phyloP scores from a whole-genome alignment of 2,797 vertebrate genomes.

The Parambassis ranga region DNA sequence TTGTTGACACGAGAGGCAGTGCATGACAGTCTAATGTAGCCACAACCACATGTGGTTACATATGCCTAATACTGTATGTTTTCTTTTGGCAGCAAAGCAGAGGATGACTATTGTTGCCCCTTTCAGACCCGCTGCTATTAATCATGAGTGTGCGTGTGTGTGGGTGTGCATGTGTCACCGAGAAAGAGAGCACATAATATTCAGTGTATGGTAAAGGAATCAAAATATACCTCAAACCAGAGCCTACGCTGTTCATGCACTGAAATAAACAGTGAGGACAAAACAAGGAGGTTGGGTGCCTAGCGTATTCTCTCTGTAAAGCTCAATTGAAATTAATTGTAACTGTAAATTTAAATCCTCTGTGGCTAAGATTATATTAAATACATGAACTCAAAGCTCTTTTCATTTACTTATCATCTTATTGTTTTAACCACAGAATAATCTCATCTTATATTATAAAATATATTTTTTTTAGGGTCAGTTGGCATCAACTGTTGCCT shows the following conservation, averaged over 20 bases:
- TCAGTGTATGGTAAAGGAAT: constrained; percentile 3
- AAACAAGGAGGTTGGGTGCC: too few relatives aligned
- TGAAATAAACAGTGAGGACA: constrained; percentile 33
- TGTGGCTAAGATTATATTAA: neutral
- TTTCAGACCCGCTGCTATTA: constrained; percentile 56
- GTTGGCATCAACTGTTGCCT: constrained; percentile 8
- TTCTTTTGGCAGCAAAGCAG: constrained; percentile 52
- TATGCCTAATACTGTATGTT: constrained; percentile 46
- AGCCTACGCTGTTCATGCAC: constrained; percentile 21
- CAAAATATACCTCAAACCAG: constrained; percentile 31
- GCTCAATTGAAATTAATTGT: neutral
- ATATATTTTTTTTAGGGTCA: too few relatives aligned
- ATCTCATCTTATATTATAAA: too few relatives aligned
- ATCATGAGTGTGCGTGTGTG: constrained; percentile 43
- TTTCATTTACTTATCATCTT: too few relatives aligned
- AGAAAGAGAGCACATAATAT: constrained; percentile 25
- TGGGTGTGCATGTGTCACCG: constrained; percentile 34
- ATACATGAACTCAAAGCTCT: too few relatives aligned
- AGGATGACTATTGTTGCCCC: constrained; percentile 59
- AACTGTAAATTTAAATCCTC: neutral
- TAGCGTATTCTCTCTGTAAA: too few relatives aligned
- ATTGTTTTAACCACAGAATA: too few relatives aligned
- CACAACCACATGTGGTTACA: constrained; percentile 48
- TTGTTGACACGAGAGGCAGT: constrained; percentile 47
- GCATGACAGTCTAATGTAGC: constrained; percentile 41